These are phyloP conservation scores for Penaeus chinensis DNA, from an alignment of 1,140 invertebrate species.

Conservation along the genomic window DNA sequence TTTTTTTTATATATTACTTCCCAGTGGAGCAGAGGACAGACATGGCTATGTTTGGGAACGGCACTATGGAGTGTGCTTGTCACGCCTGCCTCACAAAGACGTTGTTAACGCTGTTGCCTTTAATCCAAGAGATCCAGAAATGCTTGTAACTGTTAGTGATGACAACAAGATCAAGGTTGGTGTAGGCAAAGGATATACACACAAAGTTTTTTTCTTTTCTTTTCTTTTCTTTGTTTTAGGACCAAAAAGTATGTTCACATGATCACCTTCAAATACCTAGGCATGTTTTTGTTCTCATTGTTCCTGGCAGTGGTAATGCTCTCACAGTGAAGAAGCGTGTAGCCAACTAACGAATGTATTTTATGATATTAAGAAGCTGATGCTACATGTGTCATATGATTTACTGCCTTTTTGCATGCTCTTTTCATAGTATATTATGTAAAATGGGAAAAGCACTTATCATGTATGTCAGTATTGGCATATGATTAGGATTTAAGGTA, in stretches of 20 bases:
- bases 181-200: background rate
- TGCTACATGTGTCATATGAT: background rate
- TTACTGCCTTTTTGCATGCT: background rate
- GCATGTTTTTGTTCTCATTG: background rate
- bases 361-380: background rate
- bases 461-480: background rate
- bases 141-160: conserved; percentile 89
- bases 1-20: conserved; percentile 64
- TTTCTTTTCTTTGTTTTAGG: too few species aligned
- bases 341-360: background rate
- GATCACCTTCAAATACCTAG: too few species aligned
- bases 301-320: background rate
- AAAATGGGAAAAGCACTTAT: too few species aligned
- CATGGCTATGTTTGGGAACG: conserved; percentile 89
- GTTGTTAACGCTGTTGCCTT: conserved; percentile 91
- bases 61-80: conserved; percentile 84
- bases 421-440: too few species aligned
- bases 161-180: conserved; percentile 85
- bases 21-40: conserved; percentile 87
- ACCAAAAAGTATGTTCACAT: too few species aligned
- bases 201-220: background rate
- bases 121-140: conserved; percentile 84
- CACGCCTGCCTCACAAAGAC: conserved; percentile 82
- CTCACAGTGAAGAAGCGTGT: background rate
- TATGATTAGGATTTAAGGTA: background rate